These are phyloP conservation scores for Podiceps cristatus DNA, from an alignment of 2,113 vertebrate species.

Conservation along the genomic window DNA sequence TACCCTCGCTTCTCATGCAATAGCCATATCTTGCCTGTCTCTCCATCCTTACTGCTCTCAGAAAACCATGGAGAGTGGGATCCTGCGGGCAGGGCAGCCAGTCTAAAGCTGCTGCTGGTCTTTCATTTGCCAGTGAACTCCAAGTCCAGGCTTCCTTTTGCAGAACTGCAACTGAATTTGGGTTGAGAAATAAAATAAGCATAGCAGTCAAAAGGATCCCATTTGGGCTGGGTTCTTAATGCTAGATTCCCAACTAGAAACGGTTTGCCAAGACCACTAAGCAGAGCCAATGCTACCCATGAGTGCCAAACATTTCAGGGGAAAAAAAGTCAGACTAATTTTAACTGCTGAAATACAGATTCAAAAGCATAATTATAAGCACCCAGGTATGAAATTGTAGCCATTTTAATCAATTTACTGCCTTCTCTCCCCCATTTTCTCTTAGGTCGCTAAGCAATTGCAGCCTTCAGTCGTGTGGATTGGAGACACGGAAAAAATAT, in stretches of 20 bases:
- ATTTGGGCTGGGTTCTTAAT: not conserved
- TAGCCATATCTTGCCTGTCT: not conserved
- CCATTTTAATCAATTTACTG: not conserved
- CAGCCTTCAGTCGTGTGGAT: constrained; percentile 90
- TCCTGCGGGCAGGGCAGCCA: not conserved
- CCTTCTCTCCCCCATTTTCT: not conserved
- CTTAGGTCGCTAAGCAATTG: constrained; percentile 83
- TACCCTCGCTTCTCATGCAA: not conserved
- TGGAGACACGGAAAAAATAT: constrained; percentile 84
- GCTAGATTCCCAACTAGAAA: not conserved
- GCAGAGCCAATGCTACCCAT: not conserved
- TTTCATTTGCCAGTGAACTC: not conserved
- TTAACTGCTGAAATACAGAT: not conserved
- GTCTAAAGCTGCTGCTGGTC: not conserved
- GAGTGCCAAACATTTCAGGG: not conserved
- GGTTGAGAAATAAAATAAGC: not conserved
- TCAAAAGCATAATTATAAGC: not conserved
- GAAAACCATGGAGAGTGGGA: not conserved
- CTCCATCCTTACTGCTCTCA: not conserved
- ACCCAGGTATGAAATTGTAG: not conserved
- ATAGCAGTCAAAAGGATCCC: not conserved
- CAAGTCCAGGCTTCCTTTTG: not conserved
- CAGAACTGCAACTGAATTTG: not conserved
- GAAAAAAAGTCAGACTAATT: not conserved
- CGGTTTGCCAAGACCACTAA: not conserved